Evolutionary conservation across 1,140 invertebrate species (phyloP).

Genomic region (Drosophila trapezifrons): DNA sequence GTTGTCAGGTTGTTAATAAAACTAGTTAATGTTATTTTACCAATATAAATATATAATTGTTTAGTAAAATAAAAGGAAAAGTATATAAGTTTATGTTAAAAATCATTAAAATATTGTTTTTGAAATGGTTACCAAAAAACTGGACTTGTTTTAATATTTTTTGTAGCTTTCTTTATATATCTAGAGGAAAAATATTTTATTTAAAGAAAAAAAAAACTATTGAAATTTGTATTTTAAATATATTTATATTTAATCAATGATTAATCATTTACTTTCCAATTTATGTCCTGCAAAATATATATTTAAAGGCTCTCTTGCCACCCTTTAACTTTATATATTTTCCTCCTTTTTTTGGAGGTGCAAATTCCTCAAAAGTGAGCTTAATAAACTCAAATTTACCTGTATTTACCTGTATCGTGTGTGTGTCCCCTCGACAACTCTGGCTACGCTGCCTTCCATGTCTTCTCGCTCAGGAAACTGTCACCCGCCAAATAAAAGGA

Average conservation of each 20-base stretch:
- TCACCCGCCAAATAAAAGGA: slow-evolving; percentile 50
- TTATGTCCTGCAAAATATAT: not conserved
- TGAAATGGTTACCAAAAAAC: too few species aligned
- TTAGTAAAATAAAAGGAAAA: not conserved
- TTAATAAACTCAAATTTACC: not conserved
- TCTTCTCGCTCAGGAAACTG: slow-evolving; percentile 45
- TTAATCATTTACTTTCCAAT: too few species aligned
- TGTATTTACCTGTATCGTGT: not conserved
- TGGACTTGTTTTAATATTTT: too few species aligned
- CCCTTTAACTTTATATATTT: not conserved
- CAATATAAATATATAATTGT: not conserved
- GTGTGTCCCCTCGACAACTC: slow-evolving; percentile 6
- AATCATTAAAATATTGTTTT: too few species aligned
- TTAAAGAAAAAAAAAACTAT: too few species aligned
- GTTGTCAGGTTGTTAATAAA: slow-evolving; percentile 21
- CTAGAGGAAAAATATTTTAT: too few species aligned
- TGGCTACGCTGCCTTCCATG: slow-evolving; percentile 3
- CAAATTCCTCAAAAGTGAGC: not conserved
- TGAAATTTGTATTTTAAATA: too few species aligned
- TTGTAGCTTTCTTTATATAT: too few species aligned
- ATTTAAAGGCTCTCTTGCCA: not conserved
- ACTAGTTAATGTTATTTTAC: not conserved
- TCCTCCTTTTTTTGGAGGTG: not conserved
- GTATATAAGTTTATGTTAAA: too few species aligned
- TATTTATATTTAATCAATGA: too few species aligned